Percentiles rank a stretch among this genome's conserved stretches.
Evolutionary conservation across 2,113 vertebrate species (phyloP).

Genomic region (Grallaria varia): DNA sequence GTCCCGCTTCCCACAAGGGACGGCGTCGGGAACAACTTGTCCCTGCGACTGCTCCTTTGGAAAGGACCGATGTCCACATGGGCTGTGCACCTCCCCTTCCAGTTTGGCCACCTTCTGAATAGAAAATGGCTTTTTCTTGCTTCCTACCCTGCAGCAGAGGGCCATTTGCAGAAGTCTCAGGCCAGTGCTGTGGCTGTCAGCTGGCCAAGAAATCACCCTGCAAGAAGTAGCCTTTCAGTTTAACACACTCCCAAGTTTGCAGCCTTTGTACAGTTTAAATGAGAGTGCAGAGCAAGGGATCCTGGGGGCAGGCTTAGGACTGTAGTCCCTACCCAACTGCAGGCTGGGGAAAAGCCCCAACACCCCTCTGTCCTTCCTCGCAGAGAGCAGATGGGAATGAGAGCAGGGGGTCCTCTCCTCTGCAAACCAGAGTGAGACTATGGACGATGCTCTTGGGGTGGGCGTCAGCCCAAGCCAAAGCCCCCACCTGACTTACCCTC

Average conservation of each 20-base stretch:
- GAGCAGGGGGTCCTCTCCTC: not conserved
- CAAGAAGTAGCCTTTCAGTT: not conserved
- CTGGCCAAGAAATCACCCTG: not conserved
- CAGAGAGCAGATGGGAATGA: not conserved
- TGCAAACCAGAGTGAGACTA: not conserved
- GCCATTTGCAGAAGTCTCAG: not conserved
- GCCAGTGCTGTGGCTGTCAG: not conserved
- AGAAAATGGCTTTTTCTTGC: not conserved
- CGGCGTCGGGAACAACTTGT: accelerated
- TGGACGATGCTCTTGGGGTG: not conserved
- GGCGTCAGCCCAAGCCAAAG: not conserved
- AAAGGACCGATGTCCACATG: accelerated
- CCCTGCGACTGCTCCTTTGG: not conserved
- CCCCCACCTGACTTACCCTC: not conserved
- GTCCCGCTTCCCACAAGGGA: accelerated
- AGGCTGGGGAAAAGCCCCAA: not conserved
- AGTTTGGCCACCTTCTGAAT: not conserved
- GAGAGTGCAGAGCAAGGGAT: not conserved
- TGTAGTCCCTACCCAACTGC: not conserved
- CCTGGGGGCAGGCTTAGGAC: not conserved
- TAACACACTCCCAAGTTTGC: not conserved
- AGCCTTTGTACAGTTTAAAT: not conserved
- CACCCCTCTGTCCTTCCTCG: not conserved
- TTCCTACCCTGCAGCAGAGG: not conserved
- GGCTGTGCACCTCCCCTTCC: not conserved